phyloP scores from a whole-genome alignment of 1,140 invertebrate species.

The Tetraneura akinire region DNA sequence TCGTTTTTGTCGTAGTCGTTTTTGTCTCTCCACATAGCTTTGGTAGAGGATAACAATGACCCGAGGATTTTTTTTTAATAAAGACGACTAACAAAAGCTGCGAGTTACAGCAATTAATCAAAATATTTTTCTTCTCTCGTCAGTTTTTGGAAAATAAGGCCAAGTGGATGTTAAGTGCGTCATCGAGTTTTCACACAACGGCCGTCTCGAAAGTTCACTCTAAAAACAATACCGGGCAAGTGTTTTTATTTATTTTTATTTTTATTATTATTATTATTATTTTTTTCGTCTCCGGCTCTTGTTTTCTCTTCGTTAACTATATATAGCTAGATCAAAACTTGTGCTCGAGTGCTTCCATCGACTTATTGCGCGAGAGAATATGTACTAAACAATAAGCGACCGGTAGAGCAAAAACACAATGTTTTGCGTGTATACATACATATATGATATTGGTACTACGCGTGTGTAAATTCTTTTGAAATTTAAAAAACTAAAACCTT shows the following conservation, averaged over 20 bases:
- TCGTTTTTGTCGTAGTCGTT: neutral
- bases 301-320: neutral
- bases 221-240: conserved; percentile 54
- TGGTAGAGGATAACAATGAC: conserved; percentile 36
- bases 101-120: conserved; percentile 43
- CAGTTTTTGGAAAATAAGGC: conserved; percentile 43
- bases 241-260: conserved; percentile 50
- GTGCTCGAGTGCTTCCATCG: neutral
- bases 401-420: conserved; percentile 12
- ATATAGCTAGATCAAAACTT: conserved; percentile 41
- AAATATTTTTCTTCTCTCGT: conserved; percentile 20
- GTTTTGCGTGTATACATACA: neutral
- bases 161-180: conserved; percentile 43
- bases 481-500: conserved; percentile 35
- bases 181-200: conserved; percentile 42
- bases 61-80: conserved; percentile 44
- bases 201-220: conserved; percentile 41
- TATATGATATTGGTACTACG: too few species aligned
- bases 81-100: conserved; percentile 48
- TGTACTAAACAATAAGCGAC: conserved; percentile 32
- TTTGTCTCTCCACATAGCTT: neutral
- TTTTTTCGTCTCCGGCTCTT: neutral
- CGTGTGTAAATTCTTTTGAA: conserved; percentile 38
- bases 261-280: too few species aligned
- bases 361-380: conserved; percentile 11